These are phyloP conservation scores for Lasioglossum leucozonium DNA, from an alignment of 2,888 invertebrate species.

Conservation along the genomic window DNA sequence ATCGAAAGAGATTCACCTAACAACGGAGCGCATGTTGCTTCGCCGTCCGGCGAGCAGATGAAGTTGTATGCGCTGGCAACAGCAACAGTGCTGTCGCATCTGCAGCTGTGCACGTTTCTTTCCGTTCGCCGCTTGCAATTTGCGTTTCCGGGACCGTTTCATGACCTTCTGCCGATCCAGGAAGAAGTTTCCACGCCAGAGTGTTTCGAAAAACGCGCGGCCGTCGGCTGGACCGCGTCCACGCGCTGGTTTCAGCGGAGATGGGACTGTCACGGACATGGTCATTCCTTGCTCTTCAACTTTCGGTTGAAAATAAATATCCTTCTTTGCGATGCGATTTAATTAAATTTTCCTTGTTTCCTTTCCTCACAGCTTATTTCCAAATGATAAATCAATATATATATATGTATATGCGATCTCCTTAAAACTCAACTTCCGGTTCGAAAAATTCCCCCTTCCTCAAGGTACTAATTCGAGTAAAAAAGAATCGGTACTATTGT, in stretches of 20 bases:
- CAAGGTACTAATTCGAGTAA: background rate
- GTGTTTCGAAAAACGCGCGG: conserved; percentile 89
- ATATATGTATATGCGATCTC: too few species aligned
- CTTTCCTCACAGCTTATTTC: background rate
- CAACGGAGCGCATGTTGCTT: conserved; percentile 80
- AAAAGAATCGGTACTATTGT: background rate
- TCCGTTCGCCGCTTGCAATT: conserved; percentile 76
- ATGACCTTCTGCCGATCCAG: conserved; percentile 80
- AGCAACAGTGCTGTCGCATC: conserved; percentile 77
- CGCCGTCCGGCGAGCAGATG: conserved; percentile 81
- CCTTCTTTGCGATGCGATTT: background rate
- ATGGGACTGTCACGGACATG: conserved; percentile 81
- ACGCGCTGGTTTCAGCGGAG: conserved; percentile 75
- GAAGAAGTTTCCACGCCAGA: conserved; percentile 89
- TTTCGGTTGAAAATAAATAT: background rate
- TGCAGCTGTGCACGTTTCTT: conserved; percentile 77
- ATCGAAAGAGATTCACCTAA: conserved; percentile 76
- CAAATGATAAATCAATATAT: background rate
- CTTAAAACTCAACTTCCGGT: background rate
- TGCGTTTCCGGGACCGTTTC: conserved; percentile 79
- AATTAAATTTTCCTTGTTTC: background rate
- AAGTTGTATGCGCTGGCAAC: conserved; percentile 82
- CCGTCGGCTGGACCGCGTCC: conserved; percentile 86
- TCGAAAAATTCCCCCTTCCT: background rate
- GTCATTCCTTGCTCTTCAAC: conserved; percentile 65